phyloP scores from a whole-genome alignment of 2,797 vertebrate genomes.

The Coilia nasus region DNA sequence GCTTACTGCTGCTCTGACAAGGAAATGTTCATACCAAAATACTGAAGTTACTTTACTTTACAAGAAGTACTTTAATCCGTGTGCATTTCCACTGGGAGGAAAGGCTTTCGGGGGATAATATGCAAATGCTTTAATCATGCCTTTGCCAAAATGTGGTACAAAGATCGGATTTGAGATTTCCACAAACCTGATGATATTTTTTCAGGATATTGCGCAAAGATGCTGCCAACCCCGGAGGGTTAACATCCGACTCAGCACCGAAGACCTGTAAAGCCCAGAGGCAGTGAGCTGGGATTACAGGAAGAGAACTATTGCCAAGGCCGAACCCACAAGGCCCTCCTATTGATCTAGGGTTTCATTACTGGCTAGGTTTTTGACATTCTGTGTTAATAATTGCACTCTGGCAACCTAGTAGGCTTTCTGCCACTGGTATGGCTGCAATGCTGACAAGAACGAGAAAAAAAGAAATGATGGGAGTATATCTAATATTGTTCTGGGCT shows the following conservation, averaged over 20 bases:
- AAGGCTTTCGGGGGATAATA: no score
- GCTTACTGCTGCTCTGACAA: no score
- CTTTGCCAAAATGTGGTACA: no score
- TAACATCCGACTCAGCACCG: neutral
- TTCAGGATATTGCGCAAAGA: no score
- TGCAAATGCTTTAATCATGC: no score
- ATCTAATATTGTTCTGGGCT: neutral
- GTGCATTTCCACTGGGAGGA: no score
- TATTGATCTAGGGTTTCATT: conserved; percentile 17
- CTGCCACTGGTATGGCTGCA: neutral
- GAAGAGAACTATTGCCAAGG: neutral
- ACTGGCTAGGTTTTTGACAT: conserved; percentile 11
- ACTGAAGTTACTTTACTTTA: no score
- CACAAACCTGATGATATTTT: no score
- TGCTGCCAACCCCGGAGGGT: neutral
- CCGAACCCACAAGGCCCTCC: neutral
- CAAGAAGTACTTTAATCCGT: no score
- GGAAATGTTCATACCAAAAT: no score
- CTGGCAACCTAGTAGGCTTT: neutral
- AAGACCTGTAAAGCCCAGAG: neutral
- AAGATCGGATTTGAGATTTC: no score
- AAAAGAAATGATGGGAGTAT: neutral
- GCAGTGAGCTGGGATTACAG: conserved; percentile 2
- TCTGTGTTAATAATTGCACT: neutral
- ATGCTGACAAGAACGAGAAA: conserved; percentile 8